Evolutionary conservation across 1,140 invertebrate genomes (phyloP).

Genomic region (Ceratina japonica): DNA sequence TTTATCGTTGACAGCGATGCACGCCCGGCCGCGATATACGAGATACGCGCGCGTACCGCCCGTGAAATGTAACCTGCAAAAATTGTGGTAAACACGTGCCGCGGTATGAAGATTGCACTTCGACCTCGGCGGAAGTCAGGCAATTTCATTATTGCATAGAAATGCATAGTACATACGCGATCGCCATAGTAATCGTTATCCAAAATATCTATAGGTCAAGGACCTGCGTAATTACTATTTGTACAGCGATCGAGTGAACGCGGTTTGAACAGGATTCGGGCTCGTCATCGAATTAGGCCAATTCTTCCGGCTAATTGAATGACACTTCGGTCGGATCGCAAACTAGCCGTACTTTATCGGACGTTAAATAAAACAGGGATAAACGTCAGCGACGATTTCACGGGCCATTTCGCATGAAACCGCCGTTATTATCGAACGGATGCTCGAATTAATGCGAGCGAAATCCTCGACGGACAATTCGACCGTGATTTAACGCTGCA

Average conservation of each 20-base stretch:
- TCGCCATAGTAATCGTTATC: too few species aligned
- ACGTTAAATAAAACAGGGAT: not conserved
- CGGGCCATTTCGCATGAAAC: not conserved
- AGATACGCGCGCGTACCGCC: not conserved
- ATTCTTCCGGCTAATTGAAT: slow-evolving; percentile 20
- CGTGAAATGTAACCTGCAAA: not conserved
- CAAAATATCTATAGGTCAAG: too few species aligned
- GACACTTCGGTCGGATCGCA: not conserved
- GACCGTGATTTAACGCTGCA: not conserved
- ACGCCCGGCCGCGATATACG: not conserved
- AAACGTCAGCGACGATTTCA: slow-evolving; percentile 25
- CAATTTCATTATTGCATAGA: not conserved
- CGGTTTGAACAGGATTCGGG: slow-evolving; percentile 49
- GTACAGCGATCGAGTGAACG: too few species aligned
- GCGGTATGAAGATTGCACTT: not conserved
- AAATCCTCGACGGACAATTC: slow-evolving; percentile 18
- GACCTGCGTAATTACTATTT: too few species aligned
- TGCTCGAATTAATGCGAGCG: slow-evolving; percentile 22
- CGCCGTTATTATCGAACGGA: not conserved
- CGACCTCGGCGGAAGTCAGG: not conserved
- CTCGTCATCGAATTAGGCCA: not conserved
- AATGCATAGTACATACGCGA: too few species aligned
- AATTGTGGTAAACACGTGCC: not conserved
- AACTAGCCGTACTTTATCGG: not conserved
- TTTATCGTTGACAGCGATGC: slow-evolving; percentile 34